Evolutionary conservation across 2,888 invertebrate species (phyloP).

Genomic region (Lypha dubia): DNA sequence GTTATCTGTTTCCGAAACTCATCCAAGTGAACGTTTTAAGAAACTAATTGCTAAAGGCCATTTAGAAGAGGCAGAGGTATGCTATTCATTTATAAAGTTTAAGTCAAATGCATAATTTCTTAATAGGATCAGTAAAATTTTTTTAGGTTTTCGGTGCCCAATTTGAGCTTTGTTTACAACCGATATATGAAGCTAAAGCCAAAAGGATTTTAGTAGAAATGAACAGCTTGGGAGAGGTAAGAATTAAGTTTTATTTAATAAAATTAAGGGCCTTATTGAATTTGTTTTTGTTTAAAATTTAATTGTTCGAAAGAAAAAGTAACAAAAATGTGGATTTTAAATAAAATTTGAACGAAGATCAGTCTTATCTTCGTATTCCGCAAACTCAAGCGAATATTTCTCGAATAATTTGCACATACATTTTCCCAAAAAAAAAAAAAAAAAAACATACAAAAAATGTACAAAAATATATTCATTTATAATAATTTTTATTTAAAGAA

Average conservation of each 20-base stretch:
- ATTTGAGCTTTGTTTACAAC: slow-evolving; percentile 81
- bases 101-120: background rate
- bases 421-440: no score
- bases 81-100: background rate
- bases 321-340: no score
- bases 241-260: background rate
- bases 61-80: slow-evolving; percentile 82
- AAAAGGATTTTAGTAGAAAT: slow-evolving; percentile 79
- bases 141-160: slow-evolving; percentile 80
- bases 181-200: slow-evolving; percentile 82
- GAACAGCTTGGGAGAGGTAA: slow-evolving; percentile 75
- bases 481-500: no score
- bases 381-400: no score
- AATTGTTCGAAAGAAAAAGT: no score
- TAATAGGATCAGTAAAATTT: background rate
- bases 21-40: slow-evolving; percentile 82
- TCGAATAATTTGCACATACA: no score
- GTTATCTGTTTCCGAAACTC: slow-evolving; percentile 82
- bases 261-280: no score
- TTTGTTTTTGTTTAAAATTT: no score
- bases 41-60: slow-evolving; percentile 82
- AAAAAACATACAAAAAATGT: no score
- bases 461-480: no score
- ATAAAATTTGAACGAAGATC: no score
- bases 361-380: no score